Evolutionary conservation across 2,888 invertebrate genomes (phyloP).

Genomic region (Chrysolina oricalcia): DNA sequence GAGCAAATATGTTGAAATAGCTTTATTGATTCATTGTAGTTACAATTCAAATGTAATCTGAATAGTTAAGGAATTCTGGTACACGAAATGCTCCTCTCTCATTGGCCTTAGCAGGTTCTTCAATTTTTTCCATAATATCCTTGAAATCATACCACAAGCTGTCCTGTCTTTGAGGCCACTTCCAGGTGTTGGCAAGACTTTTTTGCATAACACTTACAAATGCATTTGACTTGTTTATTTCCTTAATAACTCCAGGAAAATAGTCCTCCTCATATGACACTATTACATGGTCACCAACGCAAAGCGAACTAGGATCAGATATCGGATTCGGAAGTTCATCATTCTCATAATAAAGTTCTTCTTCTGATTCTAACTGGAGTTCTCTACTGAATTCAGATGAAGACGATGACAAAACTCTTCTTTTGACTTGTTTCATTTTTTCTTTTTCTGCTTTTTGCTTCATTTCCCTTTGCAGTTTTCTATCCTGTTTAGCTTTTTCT

Average conservation of each 20-base stretch:
- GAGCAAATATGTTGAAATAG: constrained; percentile 16
- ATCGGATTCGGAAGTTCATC: constrained; percentile 21
- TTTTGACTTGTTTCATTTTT: constrained; percentile 27
- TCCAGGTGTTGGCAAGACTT: constrained; percentile 28
- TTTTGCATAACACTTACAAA: constrained; percentile 32
- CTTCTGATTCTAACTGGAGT: constrained; percentile 33
- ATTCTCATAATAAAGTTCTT: constrained; percentile 29
- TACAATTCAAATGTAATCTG: constrained; percentile 29
- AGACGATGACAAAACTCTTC: constrained; percentile 30
- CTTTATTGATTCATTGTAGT: constrained; percentile 14
- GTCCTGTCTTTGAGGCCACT: constrained; percentile 29
- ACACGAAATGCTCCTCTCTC: constrained; percentile 35
- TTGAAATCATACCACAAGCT: constrained; percentile 18
- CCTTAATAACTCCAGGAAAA: constrained; percentile 29
- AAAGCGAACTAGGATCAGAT: constrained; percentile 17
- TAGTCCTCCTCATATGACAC: constrained; percentile 30
- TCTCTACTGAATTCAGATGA: constrained; percentile 31
- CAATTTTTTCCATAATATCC: constrained; percentile 26
- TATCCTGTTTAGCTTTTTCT: no score
- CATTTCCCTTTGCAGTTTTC: constrained; percentile 26
- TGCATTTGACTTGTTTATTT: constrained; percentile 5
- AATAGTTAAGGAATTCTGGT: constrained; percentile 33
- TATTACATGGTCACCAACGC: constrained; percentile 15
- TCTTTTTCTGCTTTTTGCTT: constrained; percentile 25
- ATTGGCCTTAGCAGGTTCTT: constrained; percentile 32